Conservation (phyloP, 2,113 vertebrate genomes). For the Antechinus flavipes region DNA sequence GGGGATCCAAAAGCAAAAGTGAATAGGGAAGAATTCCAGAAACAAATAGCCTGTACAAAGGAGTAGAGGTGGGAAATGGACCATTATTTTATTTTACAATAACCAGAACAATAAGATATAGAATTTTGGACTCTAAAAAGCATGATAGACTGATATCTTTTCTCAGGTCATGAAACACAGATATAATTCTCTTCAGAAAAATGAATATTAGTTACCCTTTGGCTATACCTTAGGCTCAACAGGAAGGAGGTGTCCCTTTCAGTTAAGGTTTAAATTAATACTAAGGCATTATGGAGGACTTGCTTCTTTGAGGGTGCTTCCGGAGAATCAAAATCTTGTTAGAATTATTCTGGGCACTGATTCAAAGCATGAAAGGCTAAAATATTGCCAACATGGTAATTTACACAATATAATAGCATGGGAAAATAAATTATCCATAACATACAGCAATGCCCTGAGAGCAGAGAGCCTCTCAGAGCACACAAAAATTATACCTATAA, state of each 20-base stretch:
- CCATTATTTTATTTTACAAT: neutral
- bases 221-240: slow-evolving; percentile 52
- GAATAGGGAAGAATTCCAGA: neutral
- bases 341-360: slow-evolving; percentile 78
- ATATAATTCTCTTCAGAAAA: slow-evolving; percentile 9
- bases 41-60: neutral
- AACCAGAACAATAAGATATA: neutral
- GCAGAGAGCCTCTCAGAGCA: slow-evolving; percentile 68
- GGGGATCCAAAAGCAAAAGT: neutral
- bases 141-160: neutral
- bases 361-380: slow-evolving; percentile 77
- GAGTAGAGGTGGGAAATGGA: neutral
- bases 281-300: slow-evolving; percentile 50
- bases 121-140: neutral
- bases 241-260: slow-evolving; percentile 38
- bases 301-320: slow-evolving; percentile 65
- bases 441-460: slow-evolving; percentile 70
- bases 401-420: slow-evolving; percentile 77
- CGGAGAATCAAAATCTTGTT: slow-evolving; percentile 68
- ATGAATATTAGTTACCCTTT: slow-evolving; percentile 63
- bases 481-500: slow-evolving; percentile 71
- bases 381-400: slow-evolving; percentile 78
- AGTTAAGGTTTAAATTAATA: slow-evolving; percentile 65
- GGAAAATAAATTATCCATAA: slow-evolving; percentile 77
- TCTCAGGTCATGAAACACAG: slow-evolving; percentile 13